Percentiles rank a stretch among this genome's conserved stretches.
These are phyloP conservation scores for Gasterosteus aculeatus DNA, from an alignment of 2,113 vertebrate species.

Conservation along the genomic window DNA sequence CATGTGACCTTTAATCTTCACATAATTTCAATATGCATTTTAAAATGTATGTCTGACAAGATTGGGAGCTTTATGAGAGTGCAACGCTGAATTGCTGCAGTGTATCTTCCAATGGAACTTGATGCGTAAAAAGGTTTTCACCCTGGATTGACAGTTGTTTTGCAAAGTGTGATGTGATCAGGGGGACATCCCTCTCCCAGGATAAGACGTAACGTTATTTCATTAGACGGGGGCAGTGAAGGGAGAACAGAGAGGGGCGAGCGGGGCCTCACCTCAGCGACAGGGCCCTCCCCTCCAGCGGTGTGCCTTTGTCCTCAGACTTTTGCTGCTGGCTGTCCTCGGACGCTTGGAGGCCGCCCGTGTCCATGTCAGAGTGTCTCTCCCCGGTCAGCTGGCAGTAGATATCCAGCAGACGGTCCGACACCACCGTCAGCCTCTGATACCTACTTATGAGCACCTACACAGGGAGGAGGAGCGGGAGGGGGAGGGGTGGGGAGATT, in stretches of 20 bases:
- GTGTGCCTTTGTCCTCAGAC: slow-evolving; percentile 73
- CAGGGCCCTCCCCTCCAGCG: slow-evolving; percentile 89
- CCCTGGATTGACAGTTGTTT: too few species aligned
- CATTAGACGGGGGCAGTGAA: not conserved
- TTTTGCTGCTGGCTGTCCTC: slow-evolving; percentile 66
- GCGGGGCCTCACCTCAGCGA: slow-evolving; percentile 85
- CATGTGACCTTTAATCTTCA: not conserved
- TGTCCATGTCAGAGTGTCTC: slow-evolving; percentile 76
- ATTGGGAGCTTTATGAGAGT: not conserved
- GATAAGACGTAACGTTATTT: not conserved
- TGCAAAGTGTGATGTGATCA: not conserved
- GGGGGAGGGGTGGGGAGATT: too few species aligned
- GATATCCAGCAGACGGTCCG: slow-evolving; percentile 90
- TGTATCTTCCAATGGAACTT: not conserved
- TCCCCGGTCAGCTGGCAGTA: slow-evolving; percentile 90
- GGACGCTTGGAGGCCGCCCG: slow-evolving; percentile 5
- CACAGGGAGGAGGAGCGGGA: not conserved
- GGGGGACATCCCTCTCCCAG: not conserved
- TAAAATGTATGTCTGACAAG: not conserved
- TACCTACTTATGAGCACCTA: slow-evolving; percentile 88
- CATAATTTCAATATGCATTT: too few species aligned
- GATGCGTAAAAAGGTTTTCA: too few species aligned
- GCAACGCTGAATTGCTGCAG: not conserved
- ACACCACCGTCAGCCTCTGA: slow-evolving; percentile 81
- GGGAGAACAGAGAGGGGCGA: not conserved